Conservation (phyloP, 2,113 vertebrate species). For the Zosterops hypoxanthus region DNA sequence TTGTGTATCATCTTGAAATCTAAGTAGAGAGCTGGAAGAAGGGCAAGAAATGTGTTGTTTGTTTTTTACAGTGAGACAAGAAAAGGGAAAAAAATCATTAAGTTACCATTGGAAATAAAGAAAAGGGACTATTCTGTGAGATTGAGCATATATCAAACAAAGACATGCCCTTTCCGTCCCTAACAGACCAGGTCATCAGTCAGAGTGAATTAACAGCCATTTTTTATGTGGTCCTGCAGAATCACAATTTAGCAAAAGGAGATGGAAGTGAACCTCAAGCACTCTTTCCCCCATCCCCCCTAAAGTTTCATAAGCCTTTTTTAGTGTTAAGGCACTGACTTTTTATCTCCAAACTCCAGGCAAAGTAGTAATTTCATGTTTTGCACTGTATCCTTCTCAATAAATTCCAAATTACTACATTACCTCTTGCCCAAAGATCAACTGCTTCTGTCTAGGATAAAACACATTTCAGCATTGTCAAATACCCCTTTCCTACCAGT, state of each 20-base stretch:
- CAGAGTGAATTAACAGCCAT: not conserved
- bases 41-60: not conserved
- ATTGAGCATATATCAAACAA: not conserved
- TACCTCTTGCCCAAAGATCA: not conserved
- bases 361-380: not conserved
- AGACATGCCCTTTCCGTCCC: not conserved
- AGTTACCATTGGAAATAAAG: not conserved
- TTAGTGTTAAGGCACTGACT: not conserved
- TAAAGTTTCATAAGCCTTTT: not conserved
- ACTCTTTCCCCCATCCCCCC: rapidly evolving
- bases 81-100: not conserved
- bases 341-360: not conserved
- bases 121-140: not conserved
- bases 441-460: not conserved
- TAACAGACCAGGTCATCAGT: not conserved
- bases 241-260: not conserved
- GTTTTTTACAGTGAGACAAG: not conserved
- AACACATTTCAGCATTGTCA: not conserved
- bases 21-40: not conserved
- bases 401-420: not conserved
- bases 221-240: not conserved
- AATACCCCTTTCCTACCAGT: not conserved
- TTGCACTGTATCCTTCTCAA: not conserved
- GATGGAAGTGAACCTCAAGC: not conserved
- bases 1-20: not conserved